These are phyloP conservation scores for Oriolus oriolus DNA, from an alignment of 2,113 vertebrate species.

Conservation along the genomic window DNA sequence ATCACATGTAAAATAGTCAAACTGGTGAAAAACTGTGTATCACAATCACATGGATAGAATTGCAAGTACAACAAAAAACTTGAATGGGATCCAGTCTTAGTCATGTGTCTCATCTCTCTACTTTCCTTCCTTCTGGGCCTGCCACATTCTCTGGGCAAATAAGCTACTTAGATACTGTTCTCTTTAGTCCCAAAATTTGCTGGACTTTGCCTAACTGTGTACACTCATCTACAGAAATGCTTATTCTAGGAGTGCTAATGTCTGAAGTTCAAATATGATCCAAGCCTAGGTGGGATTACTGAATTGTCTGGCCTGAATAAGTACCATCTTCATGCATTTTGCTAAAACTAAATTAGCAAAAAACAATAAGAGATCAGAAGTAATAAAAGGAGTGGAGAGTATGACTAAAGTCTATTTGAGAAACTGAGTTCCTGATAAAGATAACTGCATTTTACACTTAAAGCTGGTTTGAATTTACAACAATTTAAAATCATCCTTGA, in stretches of 20 bases:
- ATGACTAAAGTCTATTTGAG: neutral
- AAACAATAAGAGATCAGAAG: neutral
- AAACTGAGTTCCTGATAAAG: neutral
- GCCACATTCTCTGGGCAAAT: neutral
- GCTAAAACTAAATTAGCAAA: neutral
- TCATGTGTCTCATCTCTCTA: neutral
- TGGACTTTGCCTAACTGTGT: neutral
- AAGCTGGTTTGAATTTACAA: neutral
- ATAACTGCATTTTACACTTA: neutral
- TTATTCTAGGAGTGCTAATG: neutral
- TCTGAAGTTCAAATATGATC: neutral
- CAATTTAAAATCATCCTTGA: neutral
- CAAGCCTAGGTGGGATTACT: neutral
- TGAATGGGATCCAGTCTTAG: neutral
- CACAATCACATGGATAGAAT: neutral
- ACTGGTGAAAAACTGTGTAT: neutral
- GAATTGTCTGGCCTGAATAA: neutral
- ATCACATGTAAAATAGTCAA: neutral
- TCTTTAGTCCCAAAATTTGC: neutral
- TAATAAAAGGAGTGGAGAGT: neutral
- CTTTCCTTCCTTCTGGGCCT: neutral
- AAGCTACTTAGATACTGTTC: neutral
- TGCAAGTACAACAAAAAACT: neutral
- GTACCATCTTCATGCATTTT: neutral
- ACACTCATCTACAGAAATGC: neutral